Conservation (phyloP, 1,140 invertebrate species). For the Aphelenchoides besseyi region DNA sequence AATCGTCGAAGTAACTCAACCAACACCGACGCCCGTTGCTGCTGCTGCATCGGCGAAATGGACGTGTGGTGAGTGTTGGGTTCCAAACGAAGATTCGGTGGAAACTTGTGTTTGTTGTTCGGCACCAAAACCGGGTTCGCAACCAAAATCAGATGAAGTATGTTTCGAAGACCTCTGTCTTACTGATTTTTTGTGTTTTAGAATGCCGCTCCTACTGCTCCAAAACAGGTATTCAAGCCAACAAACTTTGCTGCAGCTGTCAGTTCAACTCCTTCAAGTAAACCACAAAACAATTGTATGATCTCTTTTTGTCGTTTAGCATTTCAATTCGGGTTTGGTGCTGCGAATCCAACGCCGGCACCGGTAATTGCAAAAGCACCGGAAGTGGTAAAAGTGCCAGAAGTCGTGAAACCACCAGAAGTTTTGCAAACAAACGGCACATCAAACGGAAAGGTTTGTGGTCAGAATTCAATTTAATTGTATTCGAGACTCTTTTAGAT, state of each 20-base stretch:
- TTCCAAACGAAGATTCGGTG: not conserved
- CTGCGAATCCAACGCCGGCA: not conserved
- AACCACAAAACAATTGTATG: too few species aligned
- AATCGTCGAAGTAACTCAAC: too few species aligned
- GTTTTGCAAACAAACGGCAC: not conserved
- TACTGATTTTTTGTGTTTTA: not conserved
- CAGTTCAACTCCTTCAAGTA: not conserved
- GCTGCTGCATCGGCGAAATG: not conserved
- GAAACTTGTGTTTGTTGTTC: not conserved
- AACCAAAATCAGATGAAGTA: not conserved
- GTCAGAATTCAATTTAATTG: too few species aligned
- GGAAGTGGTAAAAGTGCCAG: too few species aligned
- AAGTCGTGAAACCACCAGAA: not conserved
- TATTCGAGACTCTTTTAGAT: too few species aligned
- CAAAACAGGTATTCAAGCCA: not conserved
- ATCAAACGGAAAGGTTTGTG: constrained; percentile 1
- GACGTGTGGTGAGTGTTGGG: not conserved
- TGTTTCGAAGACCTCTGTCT: too few species aligned
- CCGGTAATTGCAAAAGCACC: too few species aligned
- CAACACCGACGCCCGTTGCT: not conserved
- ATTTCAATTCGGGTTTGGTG: not conserved
- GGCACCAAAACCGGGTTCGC: not conserved
- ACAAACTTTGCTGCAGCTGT: not conserved
- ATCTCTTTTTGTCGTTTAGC: not conserved
- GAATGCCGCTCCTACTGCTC: not conserved